Conservation (phyloP, 1,140 invertebrate species). For the Chrysopa pallens region DNA sequence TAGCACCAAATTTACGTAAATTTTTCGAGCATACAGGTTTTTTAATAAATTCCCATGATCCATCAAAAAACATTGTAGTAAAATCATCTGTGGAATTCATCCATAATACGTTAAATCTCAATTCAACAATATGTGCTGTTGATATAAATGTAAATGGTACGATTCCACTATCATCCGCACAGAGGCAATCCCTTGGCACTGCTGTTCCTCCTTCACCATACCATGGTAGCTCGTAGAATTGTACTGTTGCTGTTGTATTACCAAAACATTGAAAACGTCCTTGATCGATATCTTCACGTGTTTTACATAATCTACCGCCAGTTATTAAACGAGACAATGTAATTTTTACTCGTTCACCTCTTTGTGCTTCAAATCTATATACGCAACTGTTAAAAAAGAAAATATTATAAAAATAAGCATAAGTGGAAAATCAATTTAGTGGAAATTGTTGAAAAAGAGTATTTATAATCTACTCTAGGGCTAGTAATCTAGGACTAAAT, state of each 20-base stretch:
- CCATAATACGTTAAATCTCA: slow-evolving; percentile 60
- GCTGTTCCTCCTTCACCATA: slow-evolving; percentile 35
- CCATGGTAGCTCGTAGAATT: slow-evolving; percentile 57
- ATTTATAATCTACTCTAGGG: too few species aligned
- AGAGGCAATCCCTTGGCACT: slow-evolving; percentile 51
- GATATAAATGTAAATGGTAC: slow-evolving; percentile 60
- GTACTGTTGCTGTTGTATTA: slow-evolving; percentile 30
- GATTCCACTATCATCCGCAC: slow-evolving; percentile 32
- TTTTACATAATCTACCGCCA: slow-evolving; percentile 40
- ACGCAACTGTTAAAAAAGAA: slow-evolving; percentile 42
- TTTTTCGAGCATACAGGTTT: slow-evolving; percentile 42
- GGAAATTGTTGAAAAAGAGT: too few species aligned
- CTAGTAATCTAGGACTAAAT: too few species aligned
- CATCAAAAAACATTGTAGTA: slow-evolving; percentile 66
- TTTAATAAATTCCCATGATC: slow-evolving; percentile 62
- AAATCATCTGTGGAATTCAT: slow-evolving; percentile 76
- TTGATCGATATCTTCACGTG: slow-evolving; percentile 41
- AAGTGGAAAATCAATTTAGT: too few species aligned
- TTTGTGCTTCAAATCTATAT: slow-evolving; percentile 67
- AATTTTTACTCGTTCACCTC: slow-evolving; percentile 54
- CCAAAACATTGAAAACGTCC: slow-evolving; percentile 51
- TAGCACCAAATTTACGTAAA: slow-evolving; percentile 48
- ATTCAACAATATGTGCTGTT: slow-evolving; percentile 51
- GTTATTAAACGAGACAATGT: slow-evolving; percentile 46
- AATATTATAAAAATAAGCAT: too few species aligned